Conservation (phyloP, 2,888 invertebrate genomes). For the Drosophila anomalipes region DNA sequence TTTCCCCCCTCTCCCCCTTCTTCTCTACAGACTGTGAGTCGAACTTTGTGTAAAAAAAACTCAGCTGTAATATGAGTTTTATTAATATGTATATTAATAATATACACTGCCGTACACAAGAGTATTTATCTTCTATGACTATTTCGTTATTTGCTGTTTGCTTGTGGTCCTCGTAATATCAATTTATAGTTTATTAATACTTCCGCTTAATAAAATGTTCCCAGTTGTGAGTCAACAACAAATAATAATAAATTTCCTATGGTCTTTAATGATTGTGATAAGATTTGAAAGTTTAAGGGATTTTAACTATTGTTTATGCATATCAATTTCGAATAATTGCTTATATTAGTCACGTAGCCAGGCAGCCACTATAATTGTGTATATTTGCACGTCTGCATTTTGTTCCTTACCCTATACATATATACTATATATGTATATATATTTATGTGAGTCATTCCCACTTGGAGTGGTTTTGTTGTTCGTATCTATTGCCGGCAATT, state of each 20-base stretch:
- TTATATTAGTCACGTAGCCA: conserved; percentile 64
- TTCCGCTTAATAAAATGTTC: neutral
- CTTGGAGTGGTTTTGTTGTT: conserved; percentile 1
- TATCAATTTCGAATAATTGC: conserved; percentile 30
- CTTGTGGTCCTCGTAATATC: neutral
- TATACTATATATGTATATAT: neutral
- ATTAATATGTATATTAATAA: neutral
- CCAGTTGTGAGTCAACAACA: conserved; percentile 36
- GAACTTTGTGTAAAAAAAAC: neutral
- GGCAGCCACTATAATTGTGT: neutral
- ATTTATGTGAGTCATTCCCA: conserved; percentile 31
- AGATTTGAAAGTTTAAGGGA: conserved; percentile 37
- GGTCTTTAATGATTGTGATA: conserved; percentile 45
- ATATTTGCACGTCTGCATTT: neutral
- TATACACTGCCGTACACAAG: neutral
- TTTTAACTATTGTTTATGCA: conserved; percentile 24
- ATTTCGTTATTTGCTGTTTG: neutral
- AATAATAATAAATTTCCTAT: conserved; percentile 20
- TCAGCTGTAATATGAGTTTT: neutral
- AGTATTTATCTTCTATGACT: neutral
- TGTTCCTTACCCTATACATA: neutral
- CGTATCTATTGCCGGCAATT: conserved; percentile 8
- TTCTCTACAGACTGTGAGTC: neutral
- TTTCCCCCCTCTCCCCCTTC: neutral
- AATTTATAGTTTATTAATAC: neutral